phyloP scores from a whole-genome alignment of 2,888 invertebrate genomes.

The Leucophenga montana region DNA sequence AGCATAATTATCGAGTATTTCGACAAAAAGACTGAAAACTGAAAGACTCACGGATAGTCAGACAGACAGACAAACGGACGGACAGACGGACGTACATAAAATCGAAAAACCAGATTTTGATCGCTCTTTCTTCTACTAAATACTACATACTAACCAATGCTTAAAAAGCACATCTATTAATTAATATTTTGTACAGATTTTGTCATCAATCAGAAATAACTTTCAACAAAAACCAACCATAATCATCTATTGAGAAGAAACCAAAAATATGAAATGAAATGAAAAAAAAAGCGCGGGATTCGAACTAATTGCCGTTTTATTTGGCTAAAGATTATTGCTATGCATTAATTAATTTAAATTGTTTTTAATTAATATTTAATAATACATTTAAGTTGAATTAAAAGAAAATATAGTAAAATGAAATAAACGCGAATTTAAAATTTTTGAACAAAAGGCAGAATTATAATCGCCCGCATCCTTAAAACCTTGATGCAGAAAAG shows the following conservation, averaged over 20 bases:
- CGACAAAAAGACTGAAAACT: too few relatives aligned
- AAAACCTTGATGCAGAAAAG: background rate
- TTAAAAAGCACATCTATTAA: slow-evolving; percentile 36
- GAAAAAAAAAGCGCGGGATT: slow-evolving; percentile 20
- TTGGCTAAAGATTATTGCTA: slow-evolving; percentile 55
- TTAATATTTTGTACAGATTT: slow-evolving; percentile 48
- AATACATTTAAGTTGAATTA: slow-evolving; percentile 36
- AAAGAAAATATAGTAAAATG: background rate
- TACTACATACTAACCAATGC: background rate
- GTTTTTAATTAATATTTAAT: slow-evolving; percentile 62
- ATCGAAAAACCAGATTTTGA: slow-evolving; percentile 42
- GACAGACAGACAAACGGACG: slow-evolving; percentile 42
- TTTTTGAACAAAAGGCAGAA: background rate
- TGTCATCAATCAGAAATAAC: slow-evolving; percentile 67
- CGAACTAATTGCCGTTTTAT: slow-evolving; percentile 26
- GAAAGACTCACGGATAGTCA: slow-evolving; percentile 10
- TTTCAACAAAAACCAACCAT: slow-evolving; percentile 55
- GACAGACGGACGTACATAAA: background rate
- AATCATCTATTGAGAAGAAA: slow-evolving; percentile 32
- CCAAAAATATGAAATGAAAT: too few relatives aligned
- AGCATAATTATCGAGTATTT: slow-evolving; percentile 57
- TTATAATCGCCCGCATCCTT: background rate
- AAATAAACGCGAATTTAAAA: background rate
- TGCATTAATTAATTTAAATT: slow-evolving; percentile 64
- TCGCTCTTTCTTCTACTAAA: slow-evolving; percentile 16